These are phyloP conservation scores for Diprion similis DNA, from an alignment of 1,140 invertebrate species.

Conservation along the genomic window DNA sequence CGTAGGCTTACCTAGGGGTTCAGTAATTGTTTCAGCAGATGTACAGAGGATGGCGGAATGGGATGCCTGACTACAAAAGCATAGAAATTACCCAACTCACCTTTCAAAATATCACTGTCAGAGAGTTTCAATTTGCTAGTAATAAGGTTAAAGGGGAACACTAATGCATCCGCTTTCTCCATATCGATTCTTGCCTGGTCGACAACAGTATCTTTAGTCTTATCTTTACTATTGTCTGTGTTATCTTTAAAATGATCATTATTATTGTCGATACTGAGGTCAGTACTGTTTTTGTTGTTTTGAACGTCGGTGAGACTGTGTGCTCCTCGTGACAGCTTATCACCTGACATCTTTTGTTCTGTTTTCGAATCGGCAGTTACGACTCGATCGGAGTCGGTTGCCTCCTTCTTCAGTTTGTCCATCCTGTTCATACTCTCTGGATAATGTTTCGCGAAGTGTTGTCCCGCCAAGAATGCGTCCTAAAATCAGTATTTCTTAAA, in stretches of 20 bases:
- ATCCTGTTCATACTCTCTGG: slow-evolving; percentile 63
- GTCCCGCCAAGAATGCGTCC: slow-evolving; percentile 79
- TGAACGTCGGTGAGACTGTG: slow-evolving; percentile 17
- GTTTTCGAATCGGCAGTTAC: neutral
- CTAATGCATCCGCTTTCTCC: slow-evolving; percentile 51
- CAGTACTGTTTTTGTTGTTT: slow-evolving; percentile 22
- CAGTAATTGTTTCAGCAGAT: neutral
- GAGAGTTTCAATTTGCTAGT: slow-evolving; percentile 49
- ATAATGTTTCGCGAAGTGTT: slow-evolving; percentile 82
- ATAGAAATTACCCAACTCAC: slow-evolving; percentile 31
- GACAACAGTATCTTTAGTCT: slow-evolving; percentile 16
- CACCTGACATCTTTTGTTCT: neutral
- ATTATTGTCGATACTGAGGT: slow-evolving; percentile 11
- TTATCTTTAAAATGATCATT: slow-evolving; percentile 13
- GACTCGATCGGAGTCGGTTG: slow-evolving; percentile 31
- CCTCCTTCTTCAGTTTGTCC: slow-evolving; percentile 44
- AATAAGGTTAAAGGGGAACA: slow-evolving; percentile 55
- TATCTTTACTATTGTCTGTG: slow-evolving; percentile 13
- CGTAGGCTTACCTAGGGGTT: neutral
- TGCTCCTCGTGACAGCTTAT: neutral
- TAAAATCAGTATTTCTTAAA: slow-evolving; percentile 32
- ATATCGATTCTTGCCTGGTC: slow-evolving; percentile 35
- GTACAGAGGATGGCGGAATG: neutral
- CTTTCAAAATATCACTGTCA: slow-evolving; percentile 45
- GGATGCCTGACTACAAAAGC: neutral